A percentile compares a stretch with the other conserved stretches of the same genome.
These are phyloP conservation scores for Coturnix japonica DNA, from an alignment of 2,113 vertebrate genomes.

Conservation along the genomic window DNA sequence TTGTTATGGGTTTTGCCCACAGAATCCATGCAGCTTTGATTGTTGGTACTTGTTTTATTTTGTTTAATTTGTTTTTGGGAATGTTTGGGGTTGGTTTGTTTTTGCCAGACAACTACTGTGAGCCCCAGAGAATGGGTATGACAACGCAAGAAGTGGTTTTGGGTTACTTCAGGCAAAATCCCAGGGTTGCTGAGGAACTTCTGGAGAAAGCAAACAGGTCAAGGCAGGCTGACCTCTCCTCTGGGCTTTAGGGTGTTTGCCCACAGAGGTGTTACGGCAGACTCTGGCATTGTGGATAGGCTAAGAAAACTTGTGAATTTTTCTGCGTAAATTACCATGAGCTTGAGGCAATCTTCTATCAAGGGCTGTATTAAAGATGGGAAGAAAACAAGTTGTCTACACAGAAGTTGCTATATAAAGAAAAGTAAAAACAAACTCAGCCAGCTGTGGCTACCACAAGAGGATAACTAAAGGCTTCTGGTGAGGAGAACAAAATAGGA, in stretches of 20 bases:
- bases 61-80: constrained; percentile 50
- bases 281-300: neutral
- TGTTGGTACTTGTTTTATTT: constrained; percentile 34
- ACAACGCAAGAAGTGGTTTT: neutral
- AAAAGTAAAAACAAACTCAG: neutral
- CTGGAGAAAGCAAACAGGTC: neutral
- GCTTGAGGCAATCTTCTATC: neutral
- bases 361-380: neutral
- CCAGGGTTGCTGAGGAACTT: neutral
- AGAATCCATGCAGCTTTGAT: constrained; percentile 33
- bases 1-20: constrained; percentile 37
- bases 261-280: neutral
- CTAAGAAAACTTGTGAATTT: neutral
- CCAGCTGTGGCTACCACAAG: neutral
- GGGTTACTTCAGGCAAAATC: neutral
- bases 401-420: neutral
- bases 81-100: neutral
- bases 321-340: neutral
- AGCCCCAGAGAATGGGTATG: neutral
- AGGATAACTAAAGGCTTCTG: neutral
- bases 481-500: neutral
- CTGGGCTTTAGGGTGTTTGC: neutral
- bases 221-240: neutral
- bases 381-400: neutral
- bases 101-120: neutral